phyloP scores from a whole-genome alignment of 2,113 vertebrate genomes.

The Cheirogaleus medius region DNA sequence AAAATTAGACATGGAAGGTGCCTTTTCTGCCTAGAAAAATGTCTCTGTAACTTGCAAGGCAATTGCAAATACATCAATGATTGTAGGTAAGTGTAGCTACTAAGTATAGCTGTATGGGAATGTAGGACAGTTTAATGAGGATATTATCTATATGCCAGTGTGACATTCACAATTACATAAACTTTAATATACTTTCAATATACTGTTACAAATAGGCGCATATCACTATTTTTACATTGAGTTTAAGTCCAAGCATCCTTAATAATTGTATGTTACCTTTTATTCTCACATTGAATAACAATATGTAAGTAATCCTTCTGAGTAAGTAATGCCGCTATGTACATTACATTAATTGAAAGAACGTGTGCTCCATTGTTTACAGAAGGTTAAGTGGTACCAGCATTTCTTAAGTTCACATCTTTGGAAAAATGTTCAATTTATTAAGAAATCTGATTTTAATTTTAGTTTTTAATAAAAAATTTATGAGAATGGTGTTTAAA shows the following conservation, averaged over 20 bases:
- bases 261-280: not conserved
- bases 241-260: not conserved
- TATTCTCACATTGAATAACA: not conserved
- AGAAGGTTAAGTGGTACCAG: not conserved
- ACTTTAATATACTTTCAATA: not conserved
- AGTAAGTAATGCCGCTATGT: not conserved
- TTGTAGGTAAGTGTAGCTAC: not conserved
- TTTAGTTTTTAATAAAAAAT: not conserved
- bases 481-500: not conserved
- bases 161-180: not conserved
- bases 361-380: conserved; percentile 36
- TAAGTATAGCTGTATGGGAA: not conserved
- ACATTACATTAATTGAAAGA: not conserved
- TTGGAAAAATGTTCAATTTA: not conserved
- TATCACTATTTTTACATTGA: not conserved
- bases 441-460: not conserved
- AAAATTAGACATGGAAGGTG: not conserved
- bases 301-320: not conserved
- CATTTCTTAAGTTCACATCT: not conserved
- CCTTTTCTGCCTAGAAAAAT: conserved; percentile 19
- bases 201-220: not conserved
- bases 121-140: not conserved
- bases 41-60: not conserved
- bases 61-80: conserved; percentile 7
- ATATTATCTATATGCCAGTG: not conserved